Base-by-base conservation (phyloP, 1,140 invertebrate genomes). In the Anagrus nilaparvatae region DNA sequence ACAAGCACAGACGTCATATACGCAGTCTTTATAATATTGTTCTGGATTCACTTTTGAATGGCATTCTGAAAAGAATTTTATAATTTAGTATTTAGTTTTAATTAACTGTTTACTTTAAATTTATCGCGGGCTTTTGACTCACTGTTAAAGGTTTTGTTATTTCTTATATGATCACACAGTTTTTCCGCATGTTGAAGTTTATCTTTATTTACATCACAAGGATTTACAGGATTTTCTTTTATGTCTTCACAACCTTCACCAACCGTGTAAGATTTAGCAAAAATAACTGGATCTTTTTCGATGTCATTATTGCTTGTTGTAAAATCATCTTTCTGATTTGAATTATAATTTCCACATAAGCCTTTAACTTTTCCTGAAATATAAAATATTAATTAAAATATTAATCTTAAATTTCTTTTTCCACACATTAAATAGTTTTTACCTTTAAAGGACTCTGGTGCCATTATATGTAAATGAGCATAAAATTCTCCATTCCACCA, bases 191-290 rank as follows among this genome's bases (percentile, higher is more conserved):
- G 54, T 0, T 60, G 69, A 50, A 80, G 78, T 40, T 80, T 82
- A 44, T 87, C 74, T 0, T 81, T 67, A 54, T 83, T 82, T 1
- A 71, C 50, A 16, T 78, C 76, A 50, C 85, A 88, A 0, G 84
- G 81, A 63, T 85, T 77, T 14, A 71, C 64, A 0, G 62, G 65
- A 32, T 72, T 67, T 19, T 64, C 66, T 3, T 69, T 59, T 7
- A 81, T 69, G 33, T 81, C 70, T 0, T 57, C 53, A 57, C 87
- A 90, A 12, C 73, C 71, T 55, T 86, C 81, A 19, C 74, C 74
- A 0, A 81, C 83, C 60, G 86, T 88, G 88, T 89, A 93, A 52
- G 88, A 87, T 57, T 89, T 87, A 0, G 85, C 87, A 60, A 94
- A 93, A 0, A 80, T 73, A 7, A 78, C 67, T 1, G 78, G 68